Evolutionary conservation across 2,113 vertebrate genomes (phyloP).

Genomic region (Corvus moneduloides): DNA sequence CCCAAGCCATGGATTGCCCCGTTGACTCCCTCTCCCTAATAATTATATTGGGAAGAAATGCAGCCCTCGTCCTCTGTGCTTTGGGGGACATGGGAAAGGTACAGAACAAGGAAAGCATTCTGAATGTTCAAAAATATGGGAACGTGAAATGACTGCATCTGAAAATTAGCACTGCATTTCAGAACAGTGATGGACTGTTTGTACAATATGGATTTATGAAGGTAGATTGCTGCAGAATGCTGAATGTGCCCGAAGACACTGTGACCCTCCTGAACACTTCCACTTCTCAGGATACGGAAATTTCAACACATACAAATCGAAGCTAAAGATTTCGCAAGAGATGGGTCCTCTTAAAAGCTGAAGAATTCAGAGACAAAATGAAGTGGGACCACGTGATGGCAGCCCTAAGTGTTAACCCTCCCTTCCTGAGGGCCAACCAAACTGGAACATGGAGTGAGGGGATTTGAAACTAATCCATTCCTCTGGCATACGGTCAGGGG

Average conservation of each 20-base stretch:
- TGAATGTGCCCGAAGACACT: neutral
- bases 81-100: neutral
- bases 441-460: neutral
- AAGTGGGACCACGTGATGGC: neutral
- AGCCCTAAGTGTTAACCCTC: neutral
- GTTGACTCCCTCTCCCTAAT: neutral
- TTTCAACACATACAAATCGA: neutral
- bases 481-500: neutral
- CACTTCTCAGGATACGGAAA: neutral
- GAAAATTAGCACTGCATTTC: neutral
- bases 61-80: neutral
- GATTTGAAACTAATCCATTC: neutral
- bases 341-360: neutral
- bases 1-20: neutral
- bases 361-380: constrained; percentile 16
- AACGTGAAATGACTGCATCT: neutral
- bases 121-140: neutral
- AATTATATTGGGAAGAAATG: neutral
- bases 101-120: neutral
- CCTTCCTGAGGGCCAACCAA: neutral
- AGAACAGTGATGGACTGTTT: neutral
- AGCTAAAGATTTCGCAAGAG: neutral
- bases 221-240: neutral
- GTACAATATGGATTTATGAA: neutral
- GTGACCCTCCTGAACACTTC: neutral